phyloP scores from a whole-genome alignment of 1,140 invertebrate species.

The Psilanteris sp. region DNA sequence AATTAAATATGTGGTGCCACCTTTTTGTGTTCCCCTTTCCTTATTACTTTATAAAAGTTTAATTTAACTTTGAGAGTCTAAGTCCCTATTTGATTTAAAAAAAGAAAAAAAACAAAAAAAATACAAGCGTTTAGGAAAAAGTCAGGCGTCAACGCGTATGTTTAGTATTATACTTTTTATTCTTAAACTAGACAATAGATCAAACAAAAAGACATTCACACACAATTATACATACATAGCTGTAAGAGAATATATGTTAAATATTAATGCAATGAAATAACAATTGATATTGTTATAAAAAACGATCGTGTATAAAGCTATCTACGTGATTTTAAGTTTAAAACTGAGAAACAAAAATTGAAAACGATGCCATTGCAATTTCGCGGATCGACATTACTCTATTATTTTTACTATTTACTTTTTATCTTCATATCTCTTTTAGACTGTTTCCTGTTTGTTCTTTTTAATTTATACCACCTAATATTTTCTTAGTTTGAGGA shows the following conservation, averaged over 20 bases:
- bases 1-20: conserved; percentile 37
- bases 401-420: conserved; percentile 43
- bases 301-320: conserved; percentile 80
- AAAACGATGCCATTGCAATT: conserved; percentile 77
- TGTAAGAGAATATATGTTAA: conserved; percentile 79
- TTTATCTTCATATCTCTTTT: background rate
- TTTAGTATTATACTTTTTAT: conserved; percentile 80
- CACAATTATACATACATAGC: conserved; percentile 78
- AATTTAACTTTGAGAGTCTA: conserved; percentile 1
- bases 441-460: conserved; percentile 1
- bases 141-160: conserved; percentile 71
- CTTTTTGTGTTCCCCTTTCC: conserved; percentile 19
- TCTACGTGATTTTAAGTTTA: conserved; percentile 78
- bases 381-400: conserved; percentile 65
- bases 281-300: conserved; percentile 78
- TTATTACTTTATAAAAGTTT: background rate
- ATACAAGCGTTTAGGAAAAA: conserved; percentile 72
- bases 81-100: conserved; percentile 1
- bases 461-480: too few species aligned
- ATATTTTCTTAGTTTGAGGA: conserved; percentile 14
- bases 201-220: conserved; percentile 74
- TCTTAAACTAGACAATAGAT: conserved; percentile 76
- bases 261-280: conserved; percentile 79
- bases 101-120: too few species aligned
- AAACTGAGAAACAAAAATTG: conserved; percentile 67